Conservation (phyloP, 2,888 invertebrate species). For the Metellina segmentata region DNA sequence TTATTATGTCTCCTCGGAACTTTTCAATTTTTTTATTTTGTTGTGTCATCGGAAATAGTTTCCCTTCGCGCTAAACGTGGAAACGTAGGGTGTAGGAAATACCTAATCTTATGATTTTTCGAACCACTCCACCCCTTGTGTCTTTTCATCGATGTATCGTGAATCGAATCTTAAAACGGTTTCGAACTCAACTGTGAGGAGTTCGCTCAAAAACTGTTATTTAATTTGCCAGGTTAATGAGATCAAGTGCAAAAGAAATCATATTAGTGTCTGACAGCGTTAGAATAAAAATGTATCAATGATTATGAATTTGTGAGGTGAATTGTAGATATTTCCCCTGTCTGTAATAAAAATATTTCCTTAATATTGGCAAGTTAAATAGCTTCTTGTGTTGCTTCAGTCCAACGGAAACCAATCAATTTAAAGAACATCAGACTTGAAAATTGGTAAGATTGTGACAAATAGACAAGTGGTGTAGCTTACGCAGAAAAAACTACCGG, state of each 20-base stretch:
- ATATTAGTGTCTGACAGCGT: too few species aligned
- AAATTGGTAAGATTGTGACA: too few species aligned
- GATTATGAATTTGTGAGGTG: too few species aligned
- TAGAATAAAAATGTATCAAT: too few species aligned
- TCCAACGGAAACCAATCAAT: too few species aligned
- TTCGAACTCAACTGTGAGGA: not conserved
- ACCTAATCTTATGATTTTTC: constrained; percentile 10
- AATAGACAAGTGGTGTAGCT: too few species aligned
- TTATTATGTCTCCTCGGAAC: constrained; percentile 40
- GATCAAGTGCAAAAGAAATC: not conserved
- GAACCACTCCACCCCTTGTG: not conserved
- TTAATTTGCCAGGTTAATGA: constrained; percentile 30
- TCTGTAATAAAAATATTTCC: too few species aligned
- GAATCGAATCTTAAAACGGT: constrained; percentile 39
- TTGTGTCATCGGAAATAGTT: not conserved
- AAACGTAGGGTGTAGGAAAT: not conserved
- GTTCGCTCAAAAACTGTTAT: constrained; percentile 30
- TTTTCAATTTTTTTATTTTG: constrained; percentile 18
- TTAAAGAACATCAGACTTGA: too few species aligned
- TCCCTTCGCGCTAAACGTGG: not conserved
- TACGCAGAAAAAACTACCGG: too few species aligned
- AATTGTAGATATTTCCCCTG: too few species aligned
- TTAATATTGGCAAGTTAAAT: too few species aligned
- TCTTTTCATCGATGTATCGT: constrained; percentile 28
- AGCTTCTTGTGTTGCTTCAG: too few species aligned